phyloP scores from a whole-genome alignment of 2,888 invertebrate species.

The Marronus borbonicus region DNA sequence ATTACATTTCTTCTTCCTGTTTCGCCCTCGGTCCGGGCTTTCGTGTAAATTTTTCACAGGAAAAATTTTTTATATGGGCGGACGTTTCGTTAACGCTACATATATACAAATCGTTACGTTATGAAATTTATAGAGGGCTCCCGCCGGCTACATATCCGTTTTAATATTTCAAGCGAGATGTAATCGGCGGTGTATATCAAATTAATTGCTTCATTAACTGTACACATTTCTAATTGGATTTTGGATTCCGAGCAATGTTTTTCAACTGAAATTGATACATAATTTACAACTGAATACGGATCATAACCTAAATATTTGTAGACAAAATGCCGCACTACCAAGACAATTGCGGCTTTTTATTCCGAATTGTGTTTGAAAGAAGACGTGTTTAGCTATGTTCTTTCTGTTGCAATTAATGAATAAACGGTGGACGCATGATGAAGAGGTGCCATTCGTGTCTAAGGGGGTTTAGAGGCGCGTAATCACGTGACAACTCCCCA shows the following conservation, averaged over 20 bases:
- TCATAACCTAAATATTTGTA: too few relatives aligned
- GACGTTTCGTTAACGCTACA: conserved; percentile 21
- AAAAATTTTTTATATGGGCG: conserved; percentile 12
- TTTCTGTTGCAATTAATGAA: conserved; percentile 3
- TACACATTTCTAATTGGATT: too few relatives aligned
- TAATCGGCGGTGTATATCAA: not conserved
- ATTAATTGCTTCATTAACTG: not conserved
- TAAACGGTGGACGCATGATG: not conserved
- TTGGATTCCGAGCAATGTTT: too few relatives aligned
- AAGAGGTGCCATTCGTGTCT: not conserved
- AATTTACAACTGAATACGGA: too few relatives aligned
- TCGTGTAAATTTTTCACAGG: conserved; percentile 37
- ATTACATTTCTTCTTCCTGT: conserved; percentile 14
- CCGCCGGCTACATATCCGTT: not conserved
- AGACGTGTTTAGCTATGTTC: too few relatives aligned
- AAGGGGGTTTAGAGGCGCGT: not conserved
- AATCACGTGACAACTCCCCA: conserved; percentile 36
- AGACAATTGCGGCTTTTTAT: too few relatives aligned
- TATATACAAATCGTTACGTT: conserved; percentile 1
- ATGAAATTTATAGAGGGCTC: not conserved
- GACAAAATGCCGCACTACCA: too few relatives aligned
- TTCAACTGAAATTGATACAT: too few relatives aligned
- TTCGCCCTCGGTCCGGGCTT: conserved; percentile 13
- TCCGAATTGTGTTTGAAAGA: too few relatives aligned
- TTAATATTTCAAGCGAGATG: not conserved